Conservation (phyloP, 1,140 invertebrate species). For the Coelopa frigida region DNA sequence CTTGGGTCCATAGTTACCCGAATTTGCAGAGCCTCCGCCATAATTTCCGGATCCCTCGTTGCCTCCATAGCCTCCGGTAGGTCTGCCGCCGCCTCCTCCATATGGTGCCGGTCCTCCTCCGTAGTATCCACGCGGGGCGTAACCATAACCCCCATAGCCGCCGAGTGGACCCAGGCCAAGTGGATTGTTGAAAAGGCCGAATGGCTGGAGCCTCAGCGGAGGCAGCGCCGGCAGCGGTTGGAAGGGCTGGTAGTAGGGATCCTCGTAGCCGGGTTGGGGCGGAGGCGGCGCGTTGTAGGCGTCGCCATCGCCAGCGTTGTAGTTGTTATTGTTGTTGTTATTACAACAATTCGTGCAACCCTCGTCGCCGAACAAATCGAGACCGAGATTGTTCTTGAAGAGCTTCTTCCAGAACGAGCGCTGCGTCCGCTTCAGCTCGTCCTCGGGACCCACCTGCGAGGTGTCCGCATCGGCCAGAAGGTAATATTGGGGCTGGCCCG, state of each 20-base stretch:
- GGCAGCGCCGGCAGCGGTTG: background rate
- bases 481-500: background rate
- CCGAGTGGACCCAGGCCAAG: too few relatives aligned
- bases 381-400: conserved; percentile 17
- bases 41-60: background rate
- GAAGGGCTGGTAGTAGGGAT: background rate
- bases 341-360: conserved; percentile 12
- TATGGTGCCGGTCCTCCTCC: background rate
- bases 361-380: conserved; percentile 22
- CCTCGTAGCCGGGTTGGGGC: too few relatives aligned
- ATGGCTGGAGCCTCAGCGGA: background rate
- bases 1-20: too few relatives aligned
- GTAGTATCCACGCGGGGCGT: background rate
- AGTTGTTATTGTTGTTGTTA: conserved; percentile 16
- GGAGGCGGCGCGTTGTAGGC: conserved; percentile 5
- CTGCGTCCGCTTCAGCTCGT: conserved; percentile 28
- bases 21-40: background rate
- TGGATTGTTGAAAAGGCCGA: too few relatives aligned
- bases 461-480: background rate
- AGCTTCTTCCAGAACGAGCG: conserved; percentile 28
- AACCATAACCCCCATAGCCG: background rate
- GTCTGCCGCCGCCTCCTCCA: background rate
- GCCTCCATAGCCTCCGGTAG: background rate
- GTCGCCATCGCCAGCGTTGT: conserved; percentile 10
- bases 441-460: conserved; percentile 21